Evolutionary conservation across 1,140 invertebrate species (phyloP).

Genomic region (Zaprionus vittiger): DNA sequence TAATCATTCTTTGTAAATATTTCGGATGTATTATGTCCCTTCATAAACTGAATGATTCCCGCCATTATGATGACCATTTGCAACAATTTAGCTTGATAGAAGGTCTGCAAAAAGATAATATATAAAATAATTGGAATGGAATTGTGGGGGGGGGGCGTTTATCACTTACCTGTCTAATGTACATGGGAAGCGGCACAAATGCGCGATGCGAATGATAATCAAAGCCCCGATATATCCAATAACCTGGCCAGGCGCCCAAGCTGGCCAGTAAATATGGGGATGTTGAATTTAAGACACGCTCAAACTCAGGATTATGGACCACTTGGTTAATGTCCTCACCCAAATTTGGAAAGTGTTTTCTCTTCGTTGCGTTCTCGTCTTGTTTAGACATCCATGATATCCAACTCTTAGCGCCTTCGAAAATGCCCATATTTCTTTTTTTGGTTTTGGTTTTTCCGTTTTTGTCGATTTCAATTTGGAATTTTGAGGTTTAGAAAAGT

Average conservation of each 20-base stretch:
- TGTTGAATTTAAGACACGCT: conserved; percentile 37
- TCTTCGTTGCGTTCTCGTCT: neutral
- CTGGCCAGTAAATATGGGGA: conserved; percentile 62
- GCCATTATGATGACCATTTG: conserved; percentile 65
- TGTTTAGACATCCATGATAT: neutral
- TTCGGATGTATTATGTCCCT: conserved; percentile 24
- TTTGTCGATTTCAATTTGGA: conserved; percentile 5
- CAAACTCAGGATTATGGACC: conserved; percentile 55
- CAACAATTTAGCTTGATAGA: conserved; percentile 71
- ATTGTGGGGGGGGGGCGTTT: too few relatives aligned
- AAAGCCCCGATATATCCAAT: conserved; percentile 68
- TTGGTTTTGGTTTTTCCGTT: neutral
- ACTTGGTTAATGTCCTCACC: conserved; percentile 61
- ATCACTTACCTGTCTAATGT: conserved; percentile 64
- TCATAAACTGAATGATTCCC: conserved; percentile 53
- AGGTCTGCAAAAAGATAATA: conserved; percentile 46
- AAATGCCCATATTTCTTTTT: conserved; percentile 43
- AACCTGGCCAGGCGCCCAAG: conserved; percentile 69
- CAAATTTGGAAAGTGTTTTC: conserved; percentile 43
- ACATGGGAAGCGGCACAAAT: conserved; percentile 58
- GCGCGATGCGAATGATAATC: conserved; percentile 66
- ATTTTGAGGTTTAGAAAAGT: neutral
- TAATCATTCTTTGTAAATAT: conserved; percentile 9
- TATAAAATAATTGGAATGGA: neutral
- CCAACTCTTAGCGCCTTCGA: conserved; percentile 38